Percentiles rank a stretch among this genome's conserved stretches.
These are phyloP conservation scores for Cyanoramphus novaezelandiae DNA, from an alignment of 2,113 vertebrate genomes.

Conservation along the genomic window DNA sequence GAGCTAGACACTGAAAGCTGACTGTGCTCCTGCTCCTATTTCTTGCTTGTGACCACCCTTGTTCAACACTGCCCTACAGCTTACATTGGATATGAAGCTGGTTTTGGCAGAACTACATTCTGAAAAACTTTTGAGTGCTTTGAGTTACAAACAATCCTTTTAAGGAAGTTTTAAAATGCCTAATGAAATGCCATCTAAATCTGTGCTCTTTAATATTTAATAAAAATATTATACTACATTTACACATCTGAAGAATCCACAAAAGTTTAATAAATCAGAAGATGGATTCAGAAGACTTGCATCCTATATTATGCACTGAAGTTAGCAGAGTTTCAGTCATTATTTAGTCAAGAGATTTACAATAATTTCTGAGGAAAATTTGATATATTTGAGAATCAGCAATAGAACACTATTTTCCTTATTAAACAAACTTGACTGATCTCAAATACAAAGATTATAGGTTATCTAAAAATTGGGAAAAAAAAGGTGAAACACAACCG, in stretches of 20 bases:
- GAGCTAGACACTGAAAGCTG: not conserved
- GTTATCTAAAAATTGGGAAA: not conserved
- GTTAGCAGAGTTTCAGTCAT: not conserved
- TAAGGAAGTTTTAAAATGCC: not conserved
- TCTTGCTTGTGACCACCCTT: not conserved
- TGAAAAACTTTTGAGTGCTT: not conserved
- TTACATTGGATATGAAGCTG: not conserved
- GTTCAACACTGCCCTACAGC: too few species aligned
- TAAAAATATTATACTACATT: not conserved
- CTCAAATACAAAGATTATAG: not conserved
- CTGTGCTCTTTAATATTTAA: not conserved
- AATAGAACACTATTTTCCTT: not conserved
- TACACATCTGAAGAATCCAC: not conserved
- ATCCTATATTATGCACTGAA: not conserved
- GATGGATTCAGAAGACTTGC: not conserved
- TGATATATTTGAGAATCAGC: not conserved
- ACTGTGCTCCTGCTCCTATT: fast-evolving
- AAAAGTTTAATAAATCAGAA: not conserved
- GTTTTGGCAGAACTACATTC: not conserved
- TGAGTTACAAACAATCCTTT: not conserved
- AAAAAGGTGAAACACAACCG: not conserved
- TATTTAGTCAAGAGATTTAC: not conserved
- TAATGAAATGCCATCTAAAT: not conserved
- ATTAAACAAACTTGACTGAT: not conserved
- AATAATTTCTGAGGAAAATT: not conserved